Evolutionary conservation across 2,797 vertebrate genomes (phyloP).

Genomic region (Syngnathus rostellatus): DNA sequence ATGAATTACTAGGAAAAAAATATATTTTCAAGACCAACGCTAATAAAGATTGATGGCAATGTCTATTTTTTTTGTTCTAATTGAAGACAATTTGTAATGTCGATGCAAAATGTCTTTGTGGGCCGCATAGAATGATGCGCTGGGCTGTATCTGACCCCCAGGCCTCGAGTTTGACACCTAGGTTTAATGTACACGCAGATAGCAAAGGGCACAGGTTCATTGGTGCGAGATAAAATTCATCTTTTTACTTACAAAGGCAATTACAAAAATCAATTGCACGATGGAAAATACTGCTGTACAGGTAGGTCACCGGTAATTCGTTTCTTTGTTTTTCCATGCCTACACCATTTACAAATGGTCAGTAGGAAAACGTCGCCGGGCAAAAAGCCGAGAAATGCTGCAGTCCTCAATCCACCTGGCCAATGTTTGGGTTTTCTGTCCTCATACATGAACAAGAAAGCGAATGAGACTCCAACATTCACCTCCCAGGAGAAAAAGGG

Average conservation of each 20-base stretch:
- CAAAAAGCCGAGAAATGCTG: not conserved
- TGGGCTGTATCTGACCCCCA: too few species aligned
- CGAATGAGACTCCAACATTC: too few species aligned
- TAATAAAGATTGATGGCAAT: too few species aligned
- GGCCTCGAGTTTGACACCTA: not conserved
- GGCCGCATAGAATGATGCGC: too few species aligned
- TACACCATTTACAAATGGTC: conserved; percentile 55
- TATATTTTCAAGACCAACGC: too few species aligned
- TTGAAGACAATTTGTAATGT: too few species aligned
- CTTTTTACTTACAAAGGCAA: conserved; percentile 51
- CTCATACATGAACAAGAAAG: too few species aligned
- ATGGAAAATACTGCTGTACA: conserved; percentile 68
- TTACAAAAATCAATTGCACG: conserved; percentile 39
- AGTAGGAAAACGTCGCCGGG: not conserved
- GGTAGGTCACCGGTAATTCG: conserved; percentile 42
- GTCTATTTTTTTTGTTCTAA: too few species aligned
- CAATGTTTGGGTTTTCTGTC: not conserved
- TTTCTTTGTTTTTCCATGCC: conserved; percentile 20
- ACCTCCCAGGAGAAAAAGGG: too few species aligned
- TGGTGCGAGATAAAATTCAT: conserved; percentile 34
- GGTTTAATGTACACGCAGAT: conserved; percentile 6
- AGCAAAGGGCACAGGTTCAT: conserved; percentile 13
- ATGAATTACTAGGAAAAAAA: too few species aligned
- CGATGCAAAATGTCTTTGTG: too few species aligned
- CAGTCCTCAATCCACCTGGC: not conserved